These are phyloP conservation scores for Acrobasis repandana DNA, from an alignment of 2,888 invertebrate genomes.

Conservation along the genomic window DNA sequence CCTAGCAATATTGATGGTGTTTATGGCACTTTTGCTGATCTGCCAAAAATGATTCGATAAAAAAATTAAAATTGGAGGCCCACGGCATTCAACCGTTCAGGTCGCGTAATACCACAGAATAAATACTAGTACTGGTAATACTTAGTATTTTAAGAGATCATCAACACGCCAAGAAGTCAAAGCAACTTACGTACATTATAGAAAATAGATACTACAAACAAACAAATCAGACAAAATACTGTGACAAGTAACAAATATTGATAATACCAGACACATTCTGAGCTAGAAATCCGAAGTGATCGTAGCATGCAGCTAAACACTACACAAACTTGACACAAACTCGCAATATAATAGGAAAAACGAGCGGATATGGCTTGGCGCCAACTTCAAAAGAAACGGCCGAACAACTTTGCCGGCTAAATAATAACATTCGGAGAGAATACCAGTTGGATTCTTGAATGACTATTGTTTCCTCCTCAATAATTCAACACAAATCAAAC, in stretches of 20 bases:
- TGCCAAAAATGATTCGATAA: no score
- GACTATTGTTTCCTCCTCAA: neutral
- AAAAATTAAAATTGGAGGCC: no score
- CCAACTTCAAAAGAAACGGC: constrained; percentile 39
- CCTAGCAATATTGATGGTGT: no score
- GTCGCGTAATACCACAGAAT: no score
- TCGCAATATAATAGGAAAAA: constrained; percentile 6
- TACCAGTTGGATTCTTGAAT: neutral
- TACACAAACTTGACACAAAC: constrained; percentile 8
- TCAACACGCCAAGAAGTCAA: no score
- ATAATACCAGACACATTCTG: neutral
- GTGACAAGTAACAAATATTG: neutral
- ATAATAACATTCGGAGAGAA: constrained; percentile 24
- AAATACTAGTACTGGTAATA: no score
- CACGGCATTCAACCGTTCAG: no score
- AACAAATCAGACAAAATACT: neutral
- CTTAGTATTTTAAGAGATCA: no score
- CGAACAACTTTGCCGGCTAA: constrained; percentile 37
- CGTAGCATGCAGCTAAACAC: constrained; percentile 7
- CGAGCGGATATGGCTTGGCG: constrained; percentile 34
- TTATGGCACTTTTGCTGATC: no score
- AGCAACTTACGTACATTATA: no score
- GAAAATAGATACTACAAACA: no score
- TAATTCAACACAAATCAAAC: neutral
- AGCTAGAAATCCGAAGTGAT: constrained; percentile 6